Conservation (phyloP, 2,888 invertebrate genomes). For the Aleiodes testaceus region DNA sequence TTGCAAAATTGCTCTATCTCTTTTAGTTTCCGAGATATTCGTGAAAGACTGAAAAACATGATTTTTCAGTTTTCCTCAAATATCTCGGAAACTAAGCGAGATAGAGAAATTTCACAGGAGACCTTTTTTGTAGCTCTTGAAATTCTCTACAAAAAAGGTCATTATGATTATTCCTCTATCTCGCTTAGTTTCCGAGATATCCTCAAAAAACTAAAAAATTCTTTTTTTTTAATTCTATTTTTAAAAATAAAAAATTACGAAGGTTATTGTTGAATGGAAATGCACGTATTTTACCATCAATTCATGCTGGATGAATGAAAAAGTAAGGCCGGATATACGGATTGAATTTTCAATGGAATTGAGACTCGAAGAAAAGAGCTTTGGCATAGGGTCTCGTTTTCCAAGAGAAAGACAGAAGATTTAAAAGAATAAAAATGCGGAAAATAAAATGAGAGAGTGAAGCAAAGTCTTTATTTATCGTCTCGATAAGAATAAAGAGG, state of each 20-base stretch:
- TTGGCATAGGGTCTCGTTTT: conserved; percentile 5
- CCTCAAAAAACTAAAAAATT: too few species aligned
- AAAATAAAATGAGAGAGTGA: conserved; percentile 33
- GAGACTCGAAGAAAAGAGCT: conserved; percentile 20
- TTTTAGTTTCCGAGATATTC: too few species aligned
- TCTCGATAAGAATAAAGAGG: conserved; percentile 66
- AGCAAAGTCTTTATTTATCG: conserved; percentile 60
- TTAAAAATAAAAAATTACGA: not conserved
- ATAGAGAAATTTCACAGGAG: too few species aligned
- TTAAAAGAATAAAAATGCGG: conserved; percentile 31
- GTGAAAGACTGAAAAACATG: too few species aligned
- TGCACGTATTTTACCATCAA: conserved; percentile 13
- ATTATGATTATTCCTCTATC: too few species aligned
- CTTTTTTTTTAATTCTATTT: not conserved
- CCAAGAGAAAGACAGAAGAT: conserved; percentile 14
- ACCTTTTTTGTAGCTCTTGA: too few species aligned
- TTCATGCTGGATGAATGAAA: not conserved
- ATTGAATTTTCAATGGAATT: conserved; percentile 21
- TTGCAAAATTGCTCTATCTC: too few species aligned
- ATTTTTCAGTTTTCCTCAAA: too few species aligned
- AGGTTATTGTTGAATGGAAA: conserved; percentile 8
- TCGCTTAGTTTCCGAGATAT: too few species aligned
- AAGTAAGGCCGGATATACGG: conserved; percentile 13
- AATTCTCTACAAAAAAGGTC: too few species aligned
- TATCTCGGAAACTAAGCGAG: too few species aligned